Evolutionary conservation across 2,888 invertebrate genomes (phyloP), one percentile per base, ranked within the genome.

Genomic region (Callosobruchus maculatus): DNA sequence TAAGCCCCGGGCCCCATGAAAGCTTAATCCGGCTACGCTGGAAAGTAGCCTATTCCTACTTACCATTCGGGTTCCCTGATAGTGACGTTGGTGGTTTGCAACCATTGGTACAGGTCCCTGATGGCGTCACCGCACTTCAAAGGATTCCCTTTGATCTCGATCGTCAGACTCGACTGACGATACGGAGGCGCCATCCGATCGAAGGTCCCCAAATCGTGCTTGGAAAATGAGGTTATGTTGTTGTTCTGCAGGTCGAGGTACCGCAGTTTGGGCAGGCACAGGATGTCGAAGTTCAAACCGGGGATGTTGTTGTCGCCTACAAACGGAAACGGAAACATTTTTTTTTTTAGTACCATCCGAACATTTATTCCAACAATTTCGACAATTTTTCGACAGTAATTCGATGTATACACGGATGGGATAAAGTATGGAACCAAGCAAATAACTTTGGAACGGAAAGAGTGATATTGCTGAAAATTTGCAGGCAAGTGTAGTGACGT

Each of bases 181-280:
- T 80, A 76, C 0, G 86, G 83, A 67, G 87, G 86, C 20, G 90
- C 88, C 70, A 92, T 85, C 22, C 85, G 84, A 80, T 93, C 92
- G 30, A 94, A 87, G 20, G 87, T 82, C 20, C 88, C 87, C 77
- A 91, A 83, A 81, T 93, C 92, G 70, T 88, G 87, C 21, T 88
- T 87, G 31, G 87, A 88, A 66, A 94, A 89, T 66, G 86, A 88
- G 31, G 89, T 88, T 68, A 93, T 91, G 77, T 90, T 89, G 82
- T 94, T 94, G 21, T 90, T 88, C 82, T 93, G 91, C 69, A 94
- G 85, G 84, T 94, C 94, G 72, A 94, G 85, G 82, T 92, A 93
- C 67, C 91, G 87, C 20, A 94, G 85, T 76, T 92, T 89, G 72
- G 89, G 89, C 70, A 94, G 85, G 83, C 94, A 94, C 9, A 88